Evolutionary conservation across 2,888 invertebrate genomes (phyloP), one percentile per base, ranked within the genome.

Genomic region (Nemotelus nigrinus): DNA sequence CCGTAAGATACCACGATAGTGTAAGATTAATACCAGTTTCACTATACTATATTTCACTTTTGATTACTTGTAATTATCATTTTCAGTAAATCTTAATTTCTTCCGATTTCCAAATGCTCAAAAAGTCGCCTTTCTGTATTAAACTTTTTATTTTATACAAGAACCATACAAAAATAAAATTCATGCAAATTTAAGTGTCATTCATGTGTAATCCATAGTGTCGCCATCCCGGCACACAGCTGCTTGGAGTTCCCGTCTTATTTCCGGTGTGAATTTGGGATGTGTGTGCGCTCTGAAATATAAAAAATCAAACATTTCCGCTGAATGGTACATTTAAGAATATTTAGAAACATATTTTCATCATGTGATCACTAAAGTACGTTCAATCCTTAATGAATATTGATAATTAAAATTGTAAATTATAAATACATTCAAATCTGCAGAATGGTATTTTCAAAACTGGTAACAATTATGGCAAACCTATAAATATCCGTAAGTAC

Each of bases 231-330:
- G 90, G 84, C 95, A 94, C 82, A 91, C 91, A 0, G 96, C 94
- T 82, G 93, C 91, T 83, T 94, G 93, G 41, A 99, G 87, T 88
- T 98, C 97, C 80, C 96, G 89, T 72, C 97, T 89, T 78, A 98
- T 92, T 90, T 98, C 92, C 1, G 90, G 87, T 2, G 91, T 90
- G n/a, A 93, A 89, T 82, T 86, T 86, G 8, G 86, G 86, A 82
- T 87, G 88, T 50, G 81, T 81, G 81, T 87, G 84, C 82, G 86
- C 86, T 68, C 87, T 85, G 82, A 71, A 43, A 58, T 6, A n/a
- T 70, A 55, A 65, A 65, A 2, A 39, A 44, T 43, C 43, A 0
- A 71, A 76, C 43, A 80, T 39, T 25, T 25, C 25, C 25, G 41
- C 4, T 7, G 39, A 64, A 64, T 41, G 3, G 25, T 70, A 7